Evolutionary conservation across 2,888 invertebrate genomes (phyloP).

Genomic region (Drosophila tripunctata): DNA sequence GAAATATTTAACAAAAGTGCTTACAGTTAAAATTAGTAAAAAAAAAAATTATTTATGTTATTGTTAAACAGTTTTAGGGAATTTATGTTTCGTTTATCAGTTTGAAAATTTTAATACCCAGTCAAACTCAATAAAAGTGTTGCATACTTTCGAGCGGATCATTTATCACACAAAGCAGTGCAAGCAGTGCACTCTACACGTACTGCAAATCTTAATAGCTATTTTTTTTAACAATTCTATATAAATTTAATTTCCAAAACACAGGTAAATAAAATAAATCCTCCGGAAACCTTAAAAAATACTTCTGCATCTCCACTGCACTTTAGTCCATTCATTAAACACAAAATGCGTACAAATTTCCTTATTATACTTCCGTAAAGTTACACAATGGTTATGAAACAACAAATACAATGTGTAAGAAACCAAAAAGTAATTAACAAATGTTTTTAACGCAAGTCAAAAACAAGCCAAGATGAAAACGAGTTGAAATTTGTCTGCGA

Average conservation of each 20-base stretch:
- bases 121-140: background rate
- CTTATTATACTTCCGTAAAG: no score
- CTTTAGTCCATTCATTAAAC: conserved; percentile 3
- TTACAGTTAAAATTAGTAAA: no score
- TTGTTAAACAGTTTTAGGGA: no score
- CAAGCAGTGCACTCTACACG: background rate
- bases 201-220: no score
- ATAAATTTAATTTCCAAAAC: no score
- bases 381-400: background rate
- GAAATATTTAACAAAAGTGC: background rate
- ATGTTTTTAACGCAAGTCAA: conserved; percentile 51
- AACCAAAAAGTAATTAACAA: conserved; percentile 70
- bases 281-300: background rate
- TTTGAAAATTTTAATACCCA: no score
- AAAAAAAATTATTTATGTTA: no score
- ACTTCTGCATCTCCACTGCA: conserved; percentile 26
- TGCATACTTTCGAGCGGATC: background rate
- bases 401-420: no score
- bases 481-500: background rate
- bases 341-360: no score
- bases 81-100: no score
- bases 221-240: no score
- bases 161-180: background rate
- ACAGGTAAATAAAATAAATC: no score
- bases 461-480: conserved; percentile 44